Evolutionary conservation across 2,888 invertebrate species (phyloP), one percentile per base, ranked within the genome.

Genomic region (Adela reaumurella): DNA sequence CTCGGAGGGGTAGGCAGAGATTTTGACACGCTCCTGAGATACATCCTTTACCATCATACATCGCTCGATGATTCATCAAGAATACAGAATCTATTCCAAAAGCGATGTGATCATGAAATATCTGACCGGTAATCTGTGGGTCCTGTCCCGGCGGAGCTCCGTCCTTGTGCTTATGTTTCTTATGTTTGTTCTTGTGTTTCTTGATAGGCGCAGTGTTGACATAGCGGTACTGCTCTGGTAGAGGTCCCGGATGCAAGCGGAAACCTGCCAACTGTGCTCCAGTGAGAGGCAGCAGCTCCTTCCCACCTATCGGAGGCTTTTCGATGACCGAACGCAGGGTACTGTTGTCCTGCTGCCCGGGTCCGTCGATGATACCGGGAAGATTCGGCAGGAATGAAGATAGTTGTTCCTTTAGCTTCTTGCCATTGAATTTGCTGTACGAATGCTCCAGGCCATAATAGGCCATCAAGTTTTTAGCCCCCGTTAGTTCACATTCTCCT

Each of bases 381-480:
- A 97, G 81, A 68, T 93, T 94, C 17, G 97, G 97, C 54, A 97
- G 81, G 72, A 97, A 97, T 14, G 97, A 94, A 42, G 96, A 95
- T 51, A 97, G 76, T 50, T 95, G 94, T 70, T 97, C 97, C 67
- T 96, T 93, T 16, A 94, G 83, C 74, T 96, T 96, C 65, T 96
- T 95, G 48, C 95, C 96, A 79, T 94, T 96, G 77, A 97, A 97
- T 83, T 96, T 97, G 76, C 92, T 96, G 72, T 97, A 95, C 17
- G 97, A 94, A 77, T 97, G 96, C 77, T 97, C 97, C 55, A 97
- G 83, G 57, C 93, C 94, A 86, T 97, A 92, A 81, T 93, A 90
- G 64, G 91, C 90, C 93, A 97, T 96, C 72, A 97, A 87, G 83
- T 97, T 97, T 58, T 92, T 95, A 62, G 96, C 94, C 55, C 97